A percentile compares a stretch with the other conserved stretches of the same genome.
phyloP scores from a whole-genome alignment of 2,888 invertebrate species.

The Bellardia bayeri region DNA sequence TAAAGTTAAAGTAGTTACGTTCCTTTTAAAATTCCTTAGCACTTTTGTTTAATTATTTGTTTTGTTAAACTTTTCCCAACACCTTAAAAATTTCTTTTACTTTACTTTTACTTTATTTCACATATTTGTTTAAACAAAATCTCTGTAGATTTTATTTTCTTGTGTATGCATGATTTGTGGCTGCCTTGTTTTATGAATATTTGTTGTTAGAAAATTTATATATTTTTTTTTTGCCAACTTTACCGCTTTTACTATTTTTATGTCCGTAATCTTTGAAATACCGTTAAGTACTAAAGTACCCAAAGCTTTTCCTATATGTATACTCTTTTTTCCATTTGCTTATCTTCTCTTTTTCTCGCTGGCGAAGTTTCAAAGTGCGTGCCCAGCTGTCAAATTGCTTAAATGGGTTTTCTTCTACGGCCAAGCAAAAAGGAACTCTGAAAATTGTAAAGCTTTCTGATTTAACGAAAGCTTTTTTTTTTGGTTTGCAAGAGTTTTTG shows the following conservation, averaged over 20 bases:
- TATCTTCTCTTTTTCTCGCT: not conserved
- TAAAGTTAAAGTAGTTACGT: not conserved
- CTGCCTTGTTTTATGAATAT: not conserved
- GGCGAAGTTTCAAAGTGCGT: slow-evolving; percentile 17
- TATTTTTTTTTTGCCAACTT: slow-evolving; percentile 67
- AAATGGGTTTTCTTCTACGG: not conserved
- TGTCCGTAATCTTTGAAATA: slow-evolving; percentile 78
- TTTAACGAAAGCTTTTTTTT: slow-evolving; percentile 58
- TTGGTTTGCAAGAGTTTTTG: slow-evolving; percentile 19
- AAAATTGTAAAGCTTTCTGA: slow-evolving; percentile 28
- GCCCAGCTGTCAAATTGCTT: slow-evolving; percentile 60
- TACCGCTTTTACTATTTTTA: slow-evolving; percentile 52
- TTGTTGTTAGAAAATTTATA: slow-evolving; percentile 50
- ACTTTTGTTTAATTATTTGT: not conserved
- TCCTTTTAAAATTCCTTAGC: not conserved
- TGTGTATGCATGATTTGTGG: slow-evolving; percentile 42
- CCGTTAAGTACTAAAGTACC: slow-evolving; percentile 79
- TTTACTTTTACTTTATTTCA: slow-evolving; percentile 30
- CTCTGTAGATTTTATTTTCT: slow-evolving; percentile 18
- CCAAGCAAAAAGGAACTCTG: not conserved
- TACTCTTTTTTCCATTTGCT: slow-evolving; percentile 40
- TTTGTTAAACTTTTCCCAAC: not conserved
- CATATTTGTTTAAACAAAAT: not conserved
- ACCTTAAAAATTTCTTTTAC: not conserved
- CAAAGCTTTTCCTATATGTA: slow-evolving; percentile 63